Evolutionary conservation across 2,888 invertebrate species (phyloP).

Genomic region (Bombylius major): DNA sequence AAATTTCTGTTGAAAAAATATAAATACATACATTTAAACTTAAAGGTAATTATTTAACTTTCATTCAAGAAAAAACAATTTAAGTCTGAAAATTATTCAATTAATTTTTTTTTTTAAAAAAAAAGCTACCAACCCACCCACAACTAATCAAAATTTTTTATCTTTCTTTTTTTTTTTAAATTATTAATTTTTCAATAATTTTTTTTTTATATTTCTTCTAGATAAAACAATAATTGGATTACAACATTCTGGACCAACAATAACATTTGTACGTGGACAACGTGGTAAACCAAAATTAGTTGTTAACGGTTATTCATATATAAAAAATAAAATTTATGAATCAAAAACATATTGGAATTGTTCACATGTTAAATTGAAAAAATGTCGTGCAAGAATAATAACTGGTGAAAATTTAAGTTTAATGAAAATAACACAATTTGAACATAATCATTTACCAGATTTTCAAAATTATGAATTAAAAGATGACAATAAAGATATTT

Average conservation of each 20-base stretch:
- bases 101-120: no score
- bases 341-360: slow-evolving; percentile 25
- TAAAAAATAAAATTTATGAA: slow-evolving; percentile 21
- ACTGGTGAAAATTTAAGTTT: slow-evolving; percentile 15
- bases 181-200: no score
- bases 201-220: no score
- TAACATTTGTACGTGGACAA: slow-evolving; percentile 20
- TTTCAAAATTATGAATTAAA: slow-evolving; percentile 9
- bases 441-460: slow-evolving; percentile 22
- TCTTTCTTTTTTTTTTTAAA: no score
- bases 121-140: no score
- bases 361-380: slow-evolving; percentile 20
- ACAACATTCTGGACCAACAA: neutral
- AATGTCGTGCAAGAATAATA: slow-evolving; percentile 22
- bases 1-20: no score
- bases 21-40: no score
- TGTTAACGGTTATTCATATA: slow-evolving; percentile 22
- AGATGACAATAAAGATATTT: neutral
- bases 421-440: slow-evolving; percentile 18
- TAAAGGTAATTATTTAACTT: no score
- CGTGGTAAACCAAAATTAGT: slow-evolving; percentile 25
- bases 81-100: no score
- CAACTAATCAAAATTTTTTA: no score
- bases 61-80: no score
- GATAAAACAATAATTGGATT: no score